Base-by-base conservation (phyloP, 2,888 invertebrate genomes). In the Plagiodera versicolora region DNA sequence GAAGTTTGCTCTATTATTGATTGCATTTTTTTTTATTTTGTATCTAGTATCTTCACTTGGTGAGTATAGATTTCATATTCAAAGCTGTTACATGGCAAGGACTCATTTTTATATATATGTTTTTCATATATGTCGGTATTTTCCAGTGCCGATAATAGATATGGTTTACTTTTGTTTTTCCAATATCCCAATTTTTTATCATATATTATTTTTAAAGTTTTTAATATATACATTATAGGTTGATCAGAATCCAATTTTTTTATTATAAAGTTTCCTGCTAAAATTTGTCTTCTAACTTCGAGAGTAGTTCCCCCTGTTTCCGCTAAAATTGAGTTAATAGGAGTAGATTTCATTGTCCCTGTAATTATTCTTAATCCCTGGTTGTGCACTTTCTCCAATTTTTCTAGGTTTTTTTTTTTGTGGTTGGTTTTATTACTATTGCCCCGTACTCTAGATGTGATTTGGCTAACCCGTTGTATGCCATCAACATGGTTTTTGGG, bases 391-490 rank as follows among this genome's bases (percentile, higher is more conserved):
- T 52, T 35, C 18, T 32, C 14, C 39, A 24, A 5, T 24, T 24
- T 5, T 24, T 24, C 24, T 5, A 24, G 3, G 24, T 24, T 24
- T 3, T 24, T 24, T 24, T 24, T 3, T 24, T 24, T n/a, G 51
- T 50, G n/a, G n/a, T n/a, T 19, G 51, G 52, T 19, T 24, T 20
- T 0, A 57, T n/a, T n/a, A n/a, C n/a, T n/a, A n/a, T n/a, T n/a
- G n/a, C n/a, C n/a, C 58, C 61, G 49, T 50, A 61, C 2, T 63
- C 63, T 18, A 66, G 53, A 16, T 63, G 66, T 0, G 57, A 48
- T 50, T 45, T 59, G 3, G 64, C 44, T 10, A 61, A 4, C 0
- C 56, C 61, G 14, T 61, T 51, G 20, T 56, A 65, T 4, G 44
- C 46, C n/a, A 47, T 53, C 18, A 35, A 16, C n/a, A 56, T n/a